Evolutionary conservation across 2,113 vertebrate species (phyloP), one percentile per base, ranked within the genome.

Genomic region (Turnix velox): DNA sequence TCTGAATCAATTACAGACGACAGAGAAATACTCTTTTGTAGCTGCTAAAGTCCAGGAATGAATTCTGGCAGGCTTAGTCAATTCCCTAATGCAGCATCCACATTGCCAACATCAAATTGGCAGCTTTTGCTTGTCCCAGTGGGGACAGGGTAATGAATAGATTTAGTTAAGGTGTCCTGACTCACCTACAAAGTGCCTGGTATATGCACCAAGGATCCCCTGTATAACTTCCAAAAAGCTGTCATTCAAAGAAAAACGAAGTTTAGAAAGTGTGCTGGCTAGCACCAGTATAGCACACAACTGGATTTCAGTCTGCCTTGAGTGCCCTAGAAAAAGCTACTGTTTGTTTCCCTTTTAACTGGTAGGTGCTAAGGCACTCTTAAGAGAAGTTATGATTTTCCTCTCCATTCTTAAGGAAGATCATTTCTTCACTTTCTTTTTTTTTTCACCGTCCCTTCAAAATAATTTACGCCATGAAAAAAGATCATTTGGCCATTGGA

Each of bases 1-100:
- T 96, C 97, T 97, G 95, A 97, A 97, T 98, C 96, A 94, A 94
- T 97, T 98, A 96, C 97, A 96, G 96, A 97, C 49, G 85, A 97
- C 93, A 97, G 97, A 97, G 97, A 98, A 98, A 96, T 97, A 96
- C 96, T 96, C 97, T 97, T 98, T 98, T 98, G 97, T 98, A 96
- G 96, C 94, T 94, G 95, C 89, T 97, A 93, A 97, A 97, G 97
- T 96, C 97, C 96, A 97, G 97, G 97, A 97, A 98, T 97, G 96
- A 98, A 97, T 97, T 96, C 95, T 97, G 97, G 97, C 97, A 97
- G 95, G 87, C 94, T 94, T 93, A 95, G 88, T 82, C 97, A 97
- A 95, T 94, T 97, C 97, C 96, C 97, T 96, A 94, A 97, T 93
- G 95, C 88, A 89, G 92, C 96, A 90, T 94, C 97, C 97, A 97